These are phyloP conservation scores for Drosophila melanica DNA, from an alignment of 1,140 invertebrate species.

Conservation along the genomic window DNA sequence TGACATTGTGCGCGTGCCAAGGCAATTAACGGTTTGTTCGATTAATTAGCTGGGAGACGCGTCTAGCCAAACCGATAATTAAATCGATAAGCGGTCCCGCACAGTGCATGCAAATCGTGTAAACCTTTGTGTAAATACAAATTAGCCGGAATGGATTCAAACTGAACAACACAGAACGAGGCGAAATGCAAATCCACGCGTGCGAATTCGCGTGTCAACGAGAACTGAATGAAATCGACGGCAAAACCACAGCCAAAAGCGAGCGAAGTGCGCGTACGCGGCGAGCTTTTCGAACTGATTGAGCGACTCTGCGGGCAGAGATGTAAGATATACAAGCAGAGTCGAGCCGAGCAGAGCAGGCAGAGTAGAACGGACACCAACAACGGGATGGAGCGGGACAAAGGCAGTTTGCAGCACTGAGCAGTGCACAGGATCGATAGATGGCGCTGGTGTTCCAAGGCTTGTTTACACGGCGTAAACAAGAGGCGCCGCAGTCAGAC, in stretches of 20 bases:
- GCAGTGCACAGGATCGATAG: constrained; percentile 37
- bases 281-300: constrained; percentile 55
- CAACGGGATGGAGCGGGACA: not conserved
- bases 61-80: constrained; percentile 20
- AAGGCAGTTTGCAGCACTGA: not conserved
- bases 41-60: not conserved
- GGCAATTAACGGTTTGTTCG: constrained; percentile 19
- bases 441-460: constrained; percentile 38
- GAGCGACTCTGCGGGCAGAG: constrained; percentile 21
- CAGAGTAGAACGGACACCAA: not conserved
- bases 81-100: constrained; percentile 32
- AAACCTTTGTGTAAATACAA: constrained; percentile 25
- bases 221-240: constrained; percentile 58
- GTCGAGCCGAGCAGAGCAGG: too few relatives aligned
- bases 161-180: not conserved
- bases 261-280: constrained; percentile 30
- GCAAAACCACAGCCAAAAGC: constrained; percentile 2
- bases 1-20: constrained; percentile 22
- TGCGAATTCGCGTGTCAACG: constrained; percentile 67
- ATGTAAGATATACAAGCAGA: constrained; percentile 17
- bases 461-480: constrained; percentile 65
- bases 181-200: constrained; percentile 39
- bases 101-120: constrained; percentile 29
- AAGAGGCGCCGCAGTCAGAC: constrained; percentile 41
- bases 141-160: constrained; percentile 1